Evolutionary conservation across 2,888 invertebrate species (phyloP), one percentile per base, ranked within the genome.

Genomic region (Leucoma salicis): DNA sequence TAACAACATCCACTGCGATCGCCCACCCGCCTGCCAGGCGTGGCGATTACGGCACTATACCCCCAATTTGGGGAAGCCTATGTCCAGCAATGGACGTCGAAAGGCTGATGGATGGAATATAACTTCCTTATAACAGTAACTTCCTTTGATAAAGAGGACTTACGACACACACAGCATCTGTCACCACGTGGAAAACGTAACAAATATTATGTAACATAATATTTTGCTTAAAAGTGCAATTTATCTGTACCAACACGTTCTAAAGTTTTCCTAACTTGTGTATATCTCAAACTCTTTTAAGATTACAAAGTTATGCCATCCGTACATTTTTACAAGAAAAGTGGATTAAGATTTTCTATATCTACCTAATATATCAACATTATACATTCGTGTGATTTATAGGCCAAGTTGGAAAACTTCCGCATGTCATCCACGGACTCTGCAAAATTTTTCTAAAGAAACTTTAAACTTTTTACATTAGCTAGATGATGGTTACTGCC

Each of bases 281-380:
- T 70, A 71, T 70, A 74, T 71, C 70, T 73, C 66, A 75, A 79
- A 77, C 76, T 78, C 75, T 78, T 80, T 71, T 59, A 57, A 77
- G 73, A 79, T 80, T 78, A 70, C 68, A 73, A 83, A 84, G 73
- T 85, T 82, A 64, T 64, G 65, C 61, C 56, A 53, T 65, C 70
- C 54, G 58, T 51, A 57, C 69, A 69, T 79, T 83, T 81, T 81
- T 81, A 82, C 77, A 79, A 70, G 74, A 74, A 82, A 84, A 85
- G 76, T 81, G 79, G 85, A 87, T 87, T 87, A 86, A 84, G 82
- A 81, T 80, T 78, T 82, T 69, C 74, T 77, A 79, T 78, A 75
- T 74, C 75, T 75, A 78, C 74, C 69, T 75, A 78, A 82, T 83
- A 86, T 82, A 82, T 81, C 78, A 80, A 64, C 74, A 79, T 82